A percentile compares a stretch with the other conserved stretches of the same genome.
Evolutionary conservation across 2,797 vertebrate genomes (phyloP).

Genomic region (Pagetopsis macropterus): DNA sequence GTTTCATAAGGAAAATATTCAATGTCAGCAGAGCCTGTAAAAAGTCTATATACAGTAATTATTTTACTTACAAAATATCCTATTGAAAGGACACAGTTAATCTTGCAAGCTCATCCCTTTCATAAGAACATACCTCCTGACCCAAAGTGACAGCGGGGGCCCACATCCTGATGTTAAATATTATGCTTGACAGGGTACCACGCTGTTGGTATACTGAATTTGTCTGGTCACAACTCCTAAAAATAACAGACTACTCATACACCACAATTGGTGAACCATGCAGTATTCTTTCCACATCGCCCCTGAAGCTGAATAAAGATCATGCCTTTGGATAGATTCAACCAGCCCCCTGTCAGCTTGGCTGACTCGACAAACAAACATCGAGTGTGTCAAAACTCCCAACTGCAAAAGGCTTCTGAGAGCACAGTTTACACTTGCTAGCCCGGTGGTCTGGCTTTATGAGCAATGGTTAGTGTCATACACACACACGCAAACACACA

Average conservation of each 20-base stretch:
- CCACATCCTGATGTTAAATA: constrained; percentile 31
- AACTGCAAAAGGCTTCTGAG: constrained; percentile 81
- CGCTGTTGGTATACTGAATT: constrained; percentile 21
- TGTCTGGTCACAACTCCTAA: constrained; percentile 45
- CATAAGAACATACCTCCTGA: constrained; percentile 18
- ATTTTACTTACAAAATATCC: constrained; percentile 43
- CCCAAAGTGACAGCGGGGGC: constrained; percentile 25
- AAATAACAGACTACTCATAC: constrained; percentile 40
- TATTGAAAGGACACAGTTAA: constrained; percentile 21
- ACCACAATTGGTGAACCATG: constrained; percentile 33
- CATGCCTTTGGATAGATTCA: constrained; percentile 60
- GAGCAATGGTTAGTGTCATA: constrained; percentile 80
- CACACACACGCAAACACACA: constrained; percentile 54
- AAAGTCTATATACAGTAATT: constrained; percentile 34
- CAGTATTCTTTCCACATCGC: constrained; percentile 45
- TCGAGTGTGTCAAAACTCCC: constrained; percentile 80
- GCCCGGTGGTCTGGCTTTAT: constrained; percentile 86
- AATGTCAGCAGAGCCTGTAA: constrained; percentile 46
- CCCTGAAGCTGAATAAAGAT: constrained; percentile 62
- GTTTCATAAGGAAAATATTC: constrained; percentile 55
- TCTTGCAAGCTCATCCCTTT: constrained; percentile 15
- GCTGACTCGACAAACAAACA: constrained; percentile 86
- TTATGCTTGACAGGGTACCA: constrained; percentile 47
- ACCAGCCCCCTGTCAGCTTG: constrained; percentile 68
- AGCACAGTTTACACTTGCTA: constrained; percentile 84